Conservation (phyloP, 2,797 vertebrate genomes). For the Kryptolebias ocellatus region DNA sequence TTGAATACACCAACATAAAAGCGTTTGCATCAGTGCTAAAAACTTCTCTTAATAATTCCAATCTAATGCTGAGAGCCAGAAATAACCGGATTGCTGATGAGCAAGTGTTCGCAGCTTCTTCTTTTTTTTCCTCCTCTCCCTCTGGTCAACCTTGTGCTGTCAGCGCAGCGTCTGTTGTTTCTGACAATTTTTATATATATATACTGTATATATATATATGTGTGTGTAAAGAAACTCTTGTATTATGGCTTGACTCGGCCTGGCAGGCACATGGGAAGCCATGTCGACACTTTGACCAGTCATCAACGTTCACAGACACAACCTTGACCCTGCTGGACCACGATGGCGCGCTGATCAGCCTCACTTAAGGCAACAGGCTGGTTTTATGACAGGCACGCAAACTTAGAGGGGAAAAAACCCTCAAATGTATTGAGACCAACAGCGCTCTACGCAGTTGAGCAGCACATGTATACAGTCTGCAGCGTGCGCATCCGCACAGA, state of each 20-base stretch:
- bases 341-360: slow-evolving; percentile 41
- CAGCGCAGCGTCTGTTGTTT: slow-evolving; percentile 28
- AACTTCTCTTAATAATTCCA: slow-evolving; percentile 18
- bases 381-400: slow-evolving; percentile 7
- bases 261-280: slow-evolving; percentile 37
- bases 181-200: slow-evolving; percentile 23
- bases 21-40: too few species aligned
- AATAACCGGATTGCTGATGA: slow-evolving; percentile 31
- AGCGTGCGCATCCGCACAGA: background rate
- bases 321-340: slow-evolving; percentile 9
- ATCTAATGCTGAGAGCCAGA: slow-evolving; percentile 18
- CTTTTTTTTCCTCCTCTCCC: background rate
- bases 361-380: slow-evolving; percentile 29
- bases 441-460: too few species aligned
- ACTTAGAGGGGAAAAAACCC: background rate
- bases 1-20: too few species aligned
- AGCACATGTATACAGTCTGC: too few species aligned
- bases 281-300: slow-evolving; percentile 44
- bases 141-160: slow-evolving; percentile 52
- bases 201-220: too few species aligned
- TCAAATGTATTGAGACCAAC: background rate
- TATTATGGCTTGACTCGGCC: slow-evolving; percentile 38
- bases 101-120: slow-evolving; percentile 2
- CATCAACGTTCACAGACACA: slow-evolving; percentile 26
- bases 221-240: slow-evolving; percentile 2